These are phyloP conservation scores for Zaprionus ghesquierei DNA, from an alignment of 1,140 invertebrate species.

Conservation along the genomic window DNA sequence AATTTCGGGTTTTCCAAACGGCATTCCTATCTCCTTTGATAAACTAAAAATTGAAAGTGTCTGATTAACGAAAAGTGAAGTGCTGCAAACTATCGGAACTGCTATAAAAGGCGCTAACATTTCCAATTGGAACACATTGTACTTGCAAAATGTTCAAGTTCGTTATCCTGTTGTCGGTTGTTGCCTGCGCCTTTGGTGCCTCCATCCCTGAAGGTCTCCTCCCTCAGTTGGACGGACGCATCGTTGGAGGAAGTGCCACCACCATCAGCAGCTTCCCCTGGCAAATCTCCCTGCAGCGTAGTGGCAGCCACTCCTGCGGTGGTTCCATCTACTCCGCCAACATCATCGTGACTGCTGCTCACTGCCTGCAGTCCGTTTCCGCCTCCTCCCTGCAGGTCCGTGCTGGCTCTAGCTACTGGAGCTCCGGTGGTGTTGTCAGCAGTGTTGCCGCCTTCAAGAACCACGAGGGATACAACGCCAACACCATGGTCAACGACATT, in stretches of 20 bases:
- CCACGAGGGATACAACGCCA: slow-evolving; percentile 61
- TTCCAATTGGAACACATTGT: not conserved
- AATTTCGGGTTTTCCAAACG: not conserved
- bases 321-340: slow-evolving; percentile 83
- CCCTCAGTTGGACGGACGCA: slow-evolving; percentile 74
- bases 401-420: slow-evolving; percentile 57
- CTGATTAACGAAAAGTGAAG: not conserved
- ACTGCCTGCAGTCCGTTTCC: slow-evolving; percentile 83
- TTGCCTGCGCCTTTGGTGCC: slow-evolving; percentile 57
- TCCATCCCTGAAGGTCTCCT: slow-evolving; percentile 58
- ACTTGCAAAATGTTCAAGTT: slow-evolving; percentile 61
- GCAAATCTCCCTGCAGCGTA: slow-evolving; percentile 83
- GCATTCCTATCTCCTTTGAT: not conserved
- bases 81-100: not conserved
- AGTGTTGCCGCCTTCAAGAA: slow-evolving; percentile 38
- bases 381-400: slow-evolving; percentile 43
- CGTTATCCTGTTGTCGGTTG: slow-evolving; percentile 61
- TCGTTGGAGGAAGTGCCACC: slow-evolving; percentile 83
- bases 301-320: slow-evolving; percentile 84
- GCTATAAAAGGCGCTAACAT: not conserved
- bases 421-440: slow-evolving; percentile 40
- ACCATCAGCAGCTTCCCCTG: slow-evolving; percentile 84
- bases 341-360: slow-evolving; percentile 85
- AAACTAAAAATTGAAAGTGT: not conserved
- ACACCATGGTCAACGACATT: slow-evolving; percentile 83